phyloP scores from a whole-genome alignment of 1,140 invertebrate genomes.

The Micrasema longulum region DNA sequence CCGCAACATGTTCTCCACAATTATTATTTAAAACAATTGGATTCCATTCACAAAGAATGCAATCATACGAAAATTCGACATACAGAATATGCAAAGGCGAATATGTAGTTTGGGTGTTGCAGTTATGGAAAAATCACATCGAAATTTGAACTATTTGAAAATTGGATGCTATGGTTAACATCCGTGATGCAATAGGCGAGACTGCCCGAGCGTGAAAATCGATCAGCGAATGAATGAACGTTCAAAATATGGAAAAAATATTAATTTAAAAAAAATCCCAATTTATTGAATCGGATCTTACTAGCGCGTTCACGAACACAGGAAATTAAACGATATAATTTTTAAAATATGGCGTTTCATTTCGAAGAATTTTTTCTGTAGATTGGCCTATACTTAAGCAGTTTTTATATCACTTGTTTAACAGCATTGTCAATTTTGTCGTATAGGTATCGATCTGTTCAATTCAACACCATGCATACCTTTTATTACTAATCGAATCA shows the following conservation, averaged over 20 bases:
- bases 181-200: constrained; percentile 31
- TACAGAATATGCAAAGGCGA: constrained; percentile 10
- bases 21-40: constrained; percentile 9
- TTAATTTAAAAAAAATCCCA: background rate
- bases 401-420: no score
- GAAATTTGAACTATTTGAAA: constrained; percentile 16
- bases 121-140: constrained; percentile 26
- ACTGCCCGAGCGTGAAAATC: constrained; percentile 30
- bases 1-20: background rate
- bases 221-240: constrained; percentile 37
- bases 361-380: constrained; percentile 24
- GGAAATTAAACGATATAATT: constrained; percentile 50
- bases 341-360: constrained; percentile 39
- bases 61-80: constrained; percentile 7
- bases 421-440: no score
- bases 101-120: background rate
- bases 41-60: constrained; percentile 16
- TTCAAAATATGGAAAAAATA: constrained; percentile 28
- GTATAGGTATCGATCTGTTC: no score
- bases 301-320: constrained; percentile 47
- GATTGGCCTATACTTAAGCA: no score
- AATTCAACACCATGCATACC: no score
- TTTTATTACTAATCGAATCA: no score
- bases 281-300: constrained; percentile 50
- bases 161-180: constrained; percentile 26